These are phyloP conservation scores for Laodelphax striatellus DNA, from an alignment of 1,140 invertebrate genomes.

Conservation along the genomic window DNA sequence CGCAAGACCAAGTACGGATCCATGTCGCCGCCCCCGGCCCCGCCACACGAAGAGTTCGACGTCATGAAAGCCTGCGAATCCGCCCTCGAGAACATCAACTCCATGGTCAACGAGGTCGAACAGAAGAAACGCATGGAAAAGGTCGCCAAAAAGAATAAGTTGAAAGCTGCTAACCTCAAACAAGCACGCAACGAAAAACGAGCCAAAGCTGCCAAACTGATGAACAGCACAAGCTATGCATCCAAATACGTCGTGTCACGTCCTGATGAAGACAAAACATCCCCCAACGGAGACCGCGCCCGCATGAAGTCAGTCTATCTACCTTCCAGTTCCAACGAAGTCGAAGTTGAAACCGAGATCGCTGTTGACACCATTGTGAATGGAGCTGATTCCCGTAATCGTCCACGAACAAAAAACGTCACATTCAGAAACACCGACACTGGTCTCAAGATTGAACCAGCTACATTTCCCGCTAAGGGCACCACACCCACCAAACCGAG, in stretches of 20 bases:
- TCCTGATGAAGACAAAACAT: constrained; percentile 12
- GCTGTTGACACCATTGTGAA: constrained; percentile 24
- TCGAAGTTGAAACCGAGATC: neutral
- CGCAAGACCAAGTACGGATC: constrained; percentile 22
- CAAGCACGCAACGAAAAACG: constrained; percentile 34
- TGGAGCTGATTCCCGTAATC: constrained; percentile 34
- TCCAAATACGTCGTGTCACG: constrained; percentile 26
- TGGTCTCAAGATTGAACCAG: constrained; percentile 31
- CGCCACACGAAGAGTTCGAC: constrained; percentile 28
- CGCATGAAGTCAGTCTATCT: constrained; percentile 23
- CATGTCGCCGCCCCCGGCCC: constrained; percentile 2
- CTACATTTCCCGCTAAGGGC: constrained; percentile 33
- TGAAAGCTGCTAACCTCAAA: constrained; percentile 44
- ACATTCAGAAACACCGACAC: constrained; percentile 44
- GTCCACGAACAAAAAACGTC: constrained; percentile 49
- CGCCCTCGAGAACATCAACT: constrained; percentile 41
- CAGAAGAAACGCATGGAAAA: constrained; percentile 30
- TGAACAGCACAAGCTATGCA: constrained; percentile 19
- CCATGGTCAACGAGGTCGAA: constrained; percentile 34
- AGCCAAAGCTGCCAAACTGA: constrained; percentile 19
- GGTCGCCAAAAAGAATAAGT: constrained; percentile 15
- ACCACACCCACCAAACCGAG: constrained; percentile 7
- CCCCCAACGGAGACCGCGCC: neutral
- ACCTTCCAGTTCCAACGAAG: constrained; percentile 21
- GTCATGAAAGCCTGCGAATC: constrained; percentile 39